A percentile compares a stretch with the other conserved stretches of the same genome.
These are phyloP conservation scores for Procavia capensis DNA, from an alignment of 2,113 vertebrate genomes.

Conservation along the genomic window DNA sequence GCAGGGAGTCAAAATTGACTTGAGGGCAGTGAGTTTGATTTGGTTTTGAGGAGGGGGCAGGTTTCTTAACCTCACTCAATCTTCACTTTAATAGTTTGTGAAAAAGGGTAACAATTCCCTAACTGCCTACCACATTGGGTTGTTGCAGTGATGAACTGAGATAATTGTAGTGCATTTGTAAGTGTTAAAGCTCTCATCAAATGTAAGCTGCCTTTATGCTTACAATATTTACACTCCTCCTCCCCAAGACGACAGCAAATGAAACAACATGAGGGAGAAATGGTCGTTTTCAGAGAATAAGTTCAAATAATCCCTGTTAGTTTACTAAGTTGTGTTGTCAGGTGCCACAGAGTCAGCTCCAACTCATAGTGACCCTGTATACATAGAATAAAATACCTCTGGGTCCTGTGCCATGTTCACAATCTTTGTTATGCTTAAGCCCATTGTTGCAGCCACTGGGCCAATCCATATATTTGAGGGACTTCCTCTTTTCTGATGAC, in stretches of 20 bases:
- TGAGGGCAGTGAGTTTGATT: neutral
- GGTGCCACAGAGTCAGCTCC: too few species aligned
- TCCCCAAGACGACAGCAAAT: neutral
- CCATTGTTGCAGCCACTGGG: too few species aligned
- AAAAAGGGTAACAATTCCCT: neutral
- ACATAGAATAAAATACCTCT: too few species aligned
- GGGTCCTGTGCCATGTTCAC: too few species aligned
- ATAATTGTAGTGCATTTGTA: neutral
- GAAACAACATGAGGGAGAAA: neutral
- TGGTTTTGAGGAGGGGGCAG: neutral
- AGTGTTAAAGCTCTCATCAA: neutral
- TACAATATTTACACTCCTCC: neutral
- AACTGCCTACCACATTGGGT: neutral
- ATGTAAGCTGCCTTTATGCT: neutral
- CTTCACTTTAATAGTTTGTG: constrained; percentile 54
- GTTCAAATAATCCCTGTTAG: neutral
- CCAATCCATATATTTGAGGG: too few species aligned
- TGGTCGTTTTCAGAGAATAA: constrained; percentile 16
- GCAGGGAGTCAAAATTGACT: neutral
- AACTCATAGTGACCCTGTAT: too few species aligned
- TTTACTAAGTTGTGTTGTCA: neutral
- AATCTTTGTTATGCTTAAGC: too few species aligned
- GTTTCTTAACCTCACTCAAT: neutral
- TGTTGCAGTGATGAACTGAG: neutral
- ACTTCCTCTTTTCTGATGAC: too few species aligned